Percentiles rank a stretch among this genome's conserved stretches.
Conservation (phyloP, 1,140 invertebrate species). For the Halesus radiatus region DNA sequence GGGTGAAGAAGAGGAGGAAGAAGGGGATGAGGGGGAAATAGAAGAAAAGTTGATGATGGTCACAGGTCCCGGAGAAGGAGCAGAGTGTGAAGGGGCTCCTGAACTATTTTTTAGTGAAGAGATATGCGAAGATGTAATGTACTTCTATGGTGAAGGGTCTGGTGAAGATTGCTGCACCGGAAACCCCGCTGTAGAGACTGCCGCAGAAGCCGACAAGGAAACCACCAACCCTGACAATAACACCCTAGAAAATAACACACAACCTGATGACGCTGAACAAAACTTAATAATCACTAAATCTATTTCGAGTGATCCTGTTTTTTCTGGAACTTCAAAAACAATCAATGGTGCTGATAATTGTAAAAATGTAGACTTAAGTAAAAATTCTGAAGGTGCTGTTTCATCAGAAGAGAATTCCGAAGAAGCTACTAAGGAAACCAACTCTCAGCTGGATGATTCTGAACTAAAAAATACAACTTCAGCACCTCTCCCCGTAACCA, state of each 20-base stretch:
- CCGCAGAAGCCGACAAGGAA: constrained; percentile 27
- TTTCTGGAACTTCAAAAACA: constrained; percentile 32
- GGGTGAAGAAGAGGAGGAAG: too few relatives aligned
- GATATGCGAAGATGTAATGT: constrained; percentile 80
- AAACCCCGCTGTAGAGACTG: constrained; percentile 65
- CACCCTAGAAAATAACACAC: constrained; percentile 48
- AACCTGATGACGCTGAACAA: constrained; percentile 20
- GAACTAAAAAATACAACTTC: constrained; percentile 40
- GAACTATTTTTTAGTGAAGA: constrained; percentile 72
- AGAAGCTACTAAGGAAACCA: constrained; percentile 32
- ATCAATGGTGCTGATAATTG: constrained; percentile 48
- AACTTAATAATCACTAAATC: constrained; percentile 42
- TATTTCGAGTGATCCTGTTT: constrained; percentile 25
- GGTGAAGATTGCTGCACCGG: constrained; percentile 81
- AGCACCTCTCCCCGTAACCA: constrained; percentile 55
- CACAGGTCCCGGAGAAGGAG: constrained; percentile 80
- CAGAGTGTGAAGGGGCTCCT: constrained; percentile 76
- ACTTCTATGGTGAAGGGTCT: constrained; percentile 79
- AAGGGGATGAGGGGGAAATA: constrained; percentile 74
- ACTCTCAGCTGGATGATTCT: constrained; percentile 26
- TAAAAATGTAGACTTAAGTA: constrained; percentile 43
- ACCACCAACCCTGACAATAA: constrained; percentile 44
- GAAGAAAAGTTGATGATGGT: constrained; percentile 83
- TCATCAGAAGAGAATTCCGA: constrained; percentile 51
- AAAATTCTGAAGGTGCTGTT: constrained; percentile 33